Conservation (phyloP, 2,113 vertebrate species). For the Bambusicola thoracicus region DNA sequence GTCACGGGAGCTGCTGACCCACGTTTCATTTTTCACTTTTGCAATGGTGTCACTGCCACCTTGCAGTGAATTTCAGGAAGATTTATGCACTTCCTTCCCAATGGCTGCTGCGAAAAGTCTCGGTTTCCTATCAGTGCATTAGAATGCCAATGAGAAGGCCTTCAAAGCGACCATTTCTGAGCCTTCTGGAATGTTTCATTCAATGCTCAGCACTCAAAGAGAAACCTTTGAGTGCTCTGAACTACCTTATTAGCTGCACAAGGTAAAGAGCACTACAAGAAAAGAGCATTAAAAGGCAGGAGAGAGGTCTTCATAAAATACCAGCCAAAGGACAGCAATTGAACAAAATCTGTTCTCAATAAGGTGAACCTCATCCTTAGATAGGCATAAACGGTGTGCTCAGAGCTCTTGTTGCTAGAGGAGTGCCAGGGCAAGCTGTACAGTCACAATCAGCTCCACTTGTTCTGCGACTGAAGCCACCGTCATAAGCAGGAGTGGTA, state of each 20-base stretch:
- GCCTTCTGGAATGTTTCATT: not conserved
- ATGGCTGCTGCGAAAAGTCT: not conserved
- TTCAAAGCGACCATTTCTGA: not conserved
- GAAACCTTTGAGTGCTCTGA: not conserved
- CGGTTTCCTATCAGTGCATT: not conserved
- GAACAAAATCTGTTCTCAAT: not conserved
- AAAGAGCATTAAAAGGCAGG: not conserved
- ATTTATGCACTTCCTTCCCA: not conserved
- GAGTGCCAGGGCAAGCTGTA: not conserved
- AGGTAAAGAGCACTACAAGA: not conserved
- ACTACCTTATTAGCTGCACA: not conserved
- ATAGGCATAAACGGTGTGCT: accelerated
- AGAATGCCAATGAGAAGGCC: not conserved
- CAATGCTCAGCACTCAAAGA: not conserved
- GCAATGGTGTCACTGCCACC: not conserved
- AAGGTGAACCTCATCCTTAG: not conserved
- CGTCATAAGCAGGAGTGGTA: not conserved
- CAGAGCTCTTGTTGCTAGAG: not conserved
- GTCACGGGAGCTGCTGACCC: not conserved
- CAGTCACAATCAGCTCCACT: not conserved
- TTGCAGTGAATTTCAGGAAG: slow-evolving; percentile 24
- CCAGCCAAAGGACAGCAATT: not conserved
- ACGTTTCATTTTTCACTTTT: slow-evolving; percentile 5
- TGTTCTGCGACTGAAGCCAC: not conserved
- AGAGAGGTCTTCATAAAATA: not conserved